Percentiles rank a stretch among this genome's conserved stretches.
These are phyloP conservation scores for Menidia menidia DNA, from an alignment of 2,797 vertebrate genomes.

Conservation along the genomic window DNA sequence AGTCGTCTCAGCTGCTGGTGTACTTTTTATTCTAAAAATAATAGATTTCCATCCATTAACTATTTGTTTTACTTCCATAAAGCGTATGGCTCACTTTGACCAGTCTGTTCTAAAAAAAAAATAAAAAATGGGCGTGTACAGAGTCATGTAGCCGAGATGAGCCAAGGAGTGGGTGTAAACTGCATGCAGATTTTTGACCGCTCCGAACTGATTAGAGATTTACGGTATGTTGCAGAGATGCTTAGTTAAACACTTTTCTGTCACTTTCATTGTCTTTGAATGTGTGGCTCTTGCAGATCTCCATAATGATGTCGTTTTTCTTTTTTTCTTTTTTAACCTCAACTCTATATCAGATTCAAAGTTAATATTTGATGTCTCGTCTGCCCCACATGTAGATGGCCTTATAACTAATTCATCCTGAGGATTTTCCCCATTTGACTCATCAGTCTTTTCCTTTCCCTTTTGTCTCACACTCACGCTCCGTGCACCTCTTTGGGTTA, in stretches of 20 bases:
- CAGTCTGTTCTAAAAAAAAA: slow-evolving; percentile 34
- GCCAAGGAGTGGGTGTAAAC: slow-evolving; percentile 52
- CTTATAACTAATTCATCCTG: slow-evolving; percentile 81
- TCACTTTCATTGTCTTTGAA: slow-evolving; percentile 22
- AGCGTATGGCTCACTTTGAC: slow-evolving; percentile 50
- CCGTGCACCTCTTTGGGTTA: slow-evolving; percentile 39
- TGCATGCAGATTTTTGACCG: slow-evolving; percentile 63
- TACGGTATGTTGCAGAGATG: slow-evolving; percentile 14
- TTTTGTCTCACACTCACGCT: slow-evolving; percentile 30
- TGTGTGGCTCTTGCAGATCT: slow-evolving; percentile 33
- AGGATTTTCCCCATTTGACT: slow-evolving; percentile 70
- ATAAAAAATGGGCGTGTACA: slow-evolving; percentile 78
- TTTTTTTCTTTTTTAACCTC: slow-evolving; percentile 60
- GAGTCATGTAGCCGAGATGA: slow-evolving; percentile 55
- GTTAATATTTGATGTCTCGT: slow-evolving; percentile 81
- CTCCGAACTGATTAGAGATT: slow-evolving; percentile 34
- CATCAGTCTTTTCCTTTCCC: slow-evolving; percentile 46
- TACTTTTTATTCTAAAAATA: slow-evolving; percentile 25
- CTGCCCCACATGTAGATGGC: slow-evolving; percentile 78
- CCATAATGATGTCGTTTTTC: slow-evolving; percentile 14
- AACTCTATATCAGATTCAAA: slow-evolving; percentile 64
- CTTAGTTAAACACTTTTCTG: slow-evolving; percentile 46
- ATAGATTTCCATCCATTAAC: slow-evolving; percentile 7
- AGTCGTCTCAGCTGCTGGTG: slow-evolving; percentile 10
- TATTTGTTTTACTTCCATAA: slow-evolving; percentile 35